Base-by-base conservation (phyloP, 2,888 invertebrate species). In the Lutraria lutraria region DNA sequence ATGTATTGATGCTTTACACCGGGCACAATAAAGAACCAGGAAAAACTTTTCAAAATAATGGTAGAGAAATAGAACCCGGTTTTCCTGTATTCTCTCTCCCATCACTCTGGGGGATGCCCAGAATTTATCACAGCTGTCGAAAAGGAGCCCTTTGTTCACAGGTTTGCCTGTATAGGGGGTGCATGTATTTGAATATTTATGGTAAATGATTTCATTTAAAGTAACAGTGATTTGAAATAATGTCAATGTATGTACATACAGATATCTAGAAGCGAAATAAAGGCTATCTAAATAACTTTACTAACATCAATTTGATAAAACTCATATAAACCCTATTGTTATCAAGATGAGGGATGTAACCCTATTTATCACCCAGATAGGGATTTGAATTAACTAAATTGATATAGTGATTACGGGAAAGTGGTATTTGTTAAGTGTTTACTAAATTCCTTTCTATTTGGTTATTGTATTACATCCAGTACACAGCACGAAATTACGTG, bases 341-440 rank as follows among this genome's bases (percentile, higher is more conserved):
- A 68, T 68, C 63, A n/a, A n/a, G n/a, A 63, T 63, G 4, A n/a
- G n/a, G 63, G 25, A 68, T 68, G 25, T 25, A 68, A 68, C 63
- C 63, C 6, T 68, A 68, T 68, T 68, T 68, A n/a, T n/a, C 6
- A n/a, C 63, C 25, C 63, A 25, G 63, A 13, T 12, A 3, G 12
- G 12, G 63, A 68, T 68, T 68, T n/a, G n/a, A 68, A 68, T 68
- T 68, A 68, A 68, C 25, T 68, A 25, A 68, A 68, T 68, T 56
- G 56, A 56, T 56, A 19, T 19, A 19, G 19, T 56, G 56, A 56
- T 56, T 56, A 56, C 13, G 19, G 56, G 56, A 56, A 13, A 56
- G 56, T 56, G 56, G 16, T 56, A 56, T 56, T 56, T 56, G 56
- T 56, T 16, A 56, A 56, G 16, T 56, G 56, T 56, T 56, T 15